Evolutionary conservation across 2,113 vertebrate species (phyloP).

Genomic region (Hyaena hyaena): DNA sequence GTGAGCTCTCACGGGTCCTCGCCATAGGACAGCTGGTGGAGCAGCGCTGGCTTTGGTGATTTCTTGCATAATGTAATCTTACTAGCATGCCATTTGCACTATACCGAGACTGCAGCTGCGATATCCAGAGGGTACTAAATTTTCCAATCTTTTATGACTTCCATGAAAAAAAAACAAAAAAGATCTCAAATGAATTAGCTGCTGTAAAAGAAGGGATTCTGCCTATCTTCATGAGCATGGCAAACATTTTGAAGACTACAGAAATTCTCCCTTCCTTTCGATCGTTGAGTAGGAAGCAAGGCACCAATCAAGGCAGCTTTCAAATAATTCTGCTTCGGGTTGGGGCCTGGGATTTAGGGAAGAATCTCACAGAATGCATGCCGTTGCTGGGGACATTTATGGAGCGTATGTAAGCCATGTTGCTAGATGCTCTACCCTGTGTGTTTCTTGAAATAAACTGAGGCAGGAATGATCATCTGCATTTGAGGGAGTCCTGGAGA

Average conservation of each 20-base stretch:
- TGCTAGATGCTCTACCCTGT: neutral
- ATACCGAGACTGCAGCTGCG: neutral
- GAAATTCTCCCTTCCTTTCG: neutral
- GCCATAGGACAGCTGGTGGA: neutral
- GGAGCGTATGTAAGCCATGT: neutral
- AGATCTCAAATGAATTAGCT: neutral
- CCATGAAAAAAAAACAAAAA: neutral
- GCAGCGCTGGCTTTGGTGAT: neutral
- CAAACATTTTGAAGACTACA: neutral
- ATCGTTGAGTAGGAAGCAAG: neutral
- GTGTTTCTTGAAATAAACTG: neutral
- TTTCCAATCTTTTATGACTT: neutral
- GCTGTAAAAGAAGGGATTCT: neutral
- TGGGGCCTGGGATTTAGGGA: neutral
- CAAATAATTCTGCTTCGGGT: neutral
- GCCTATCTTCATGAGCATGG: neutral
- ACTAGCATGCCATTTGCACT: neutral
- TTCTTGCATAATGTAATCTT: neutral
- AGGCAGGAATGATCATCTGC: neutral
- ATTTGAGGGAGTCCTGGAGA: neutral
- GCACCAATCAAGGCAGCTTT: neutral
- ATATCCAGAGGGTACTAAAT: neutral
- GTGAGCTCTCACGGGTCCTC: neutral
- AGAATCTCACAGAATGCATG: neutral
- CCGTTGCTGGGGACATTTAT: neutral